Base-by-base conservation (phyloP, 2,888 invertebrate species). In the Oxycera nigricornis region DNA sequence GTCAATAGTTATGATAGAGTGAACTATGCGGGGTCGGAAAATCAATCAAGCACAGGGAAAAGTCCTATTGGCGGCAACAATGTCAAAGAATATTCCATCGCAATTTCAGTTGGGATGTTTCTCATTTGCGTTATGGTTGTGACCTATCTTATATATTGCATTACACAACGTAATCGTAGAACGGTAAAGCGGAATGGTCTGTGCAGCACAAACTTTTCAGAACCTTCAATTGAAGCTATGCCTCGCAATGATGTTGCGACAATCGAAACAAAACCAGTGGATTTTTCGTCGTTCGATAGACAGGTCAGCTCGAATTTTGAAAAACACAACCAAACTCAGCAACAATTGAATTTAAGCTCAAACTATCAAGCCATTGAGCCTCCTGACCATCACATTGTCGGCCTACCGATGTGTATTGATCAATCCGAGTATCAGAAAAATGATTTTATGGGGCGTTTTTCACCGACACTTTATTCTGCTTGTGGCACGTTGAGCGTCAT, bases 191-290 rank as follows among this genome's bases (percentile, higher is more conserved):
- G 52, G 11, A 55, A 31, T 14, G 52, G 52, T 9, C 20, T 52
- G 52, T 52, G 52, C 14, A 55, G 22, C 31, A 20, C 20, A 11
- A 11, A 68, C 9, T 11, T 68, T 14, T 7, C 17, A 4, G 14
- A 87, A 87, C 24, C 87, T 87, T 26, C 87, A 87, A 17, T 85
- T 87, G n/a, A 87, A 24, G 17, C 59, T 87, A 0, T 55, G 14
- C 52, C 52, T 1, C 2, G 28, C 7, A 20, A 62, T 7, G 22
- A 55, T 7, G 22, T 24, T 22, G 17, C 24, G 2, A 55, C 24
- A n/a, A 22, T 14, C 6, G 35, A 31, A 35, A 9, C 2, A 2
- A 39, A 41, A 39, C 2, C 22, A 4, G 41, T 6, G 6, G 11
- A 1, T 1, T 20, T 35, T 9, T 52, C 31, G 31, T 24, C 31